Conservation (phyloP, 1,140 invertebrate species). For the Oncopodura yosiiana region DNA sequence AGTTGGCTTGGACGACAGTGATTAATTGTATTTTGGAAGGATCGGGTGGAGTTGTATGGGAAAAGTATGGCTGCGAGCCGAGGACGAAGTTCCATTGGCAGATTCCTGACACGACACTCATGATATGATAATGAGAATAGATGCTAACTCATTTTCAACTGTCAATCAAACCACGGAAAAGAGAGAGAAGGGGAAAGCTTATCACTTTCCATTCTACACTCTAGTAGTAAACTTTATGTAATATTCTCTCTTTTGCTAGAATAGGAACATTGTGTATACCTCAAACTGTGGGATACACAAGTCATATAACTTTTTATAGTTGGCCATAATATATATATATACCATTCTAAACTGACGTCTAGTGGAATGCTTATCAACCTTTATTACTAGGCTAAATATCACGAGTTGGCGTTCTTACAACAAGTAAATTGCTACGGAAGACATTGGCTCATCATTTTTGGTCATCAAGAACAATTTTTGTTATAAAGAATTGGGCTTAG, state of each 20-base stretch:
- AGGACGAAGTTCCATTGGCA: slow-evolving; percentile 32
- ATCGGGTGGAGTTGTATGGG: slow-evolving; percentile 35
- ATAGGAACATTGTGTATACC: background rate
- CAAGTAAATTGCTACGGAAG: background rate
- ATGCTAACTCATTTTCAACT: slow-evolving; percentile 35
- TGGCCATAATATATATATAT: background rate
- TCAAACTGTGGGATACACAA: background rate
- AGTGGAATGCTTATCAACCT: slow-evolving; percentile 28
- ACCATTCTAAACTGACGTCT: slow-evolving; percentile 33
- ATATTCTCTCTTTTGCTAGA: background rate
- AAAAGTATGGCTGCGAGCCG: slow-evolving; percentile 34
- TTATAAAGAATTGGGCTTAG: no score
- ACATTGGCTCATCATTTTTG: slow-evolving; percentile 7
- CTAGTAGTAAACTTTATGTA: slow-evolving; percentile 1
- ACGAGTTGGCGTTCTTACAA: slow-evolving; percentile 34
- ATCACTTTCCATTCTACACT: slow-evolving; percentile 12
- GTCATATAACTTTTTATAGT: no score
- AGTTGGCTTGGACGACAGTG: slow-evolving; percentile 27
- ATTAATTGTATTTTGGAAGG: slow-evolving; percentile 34
- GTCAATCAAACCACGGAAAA: slow-evolving; percentile 34
- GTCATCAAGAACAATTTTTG: no score
- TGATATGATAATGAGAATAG: slow-evolving; percentile 36
- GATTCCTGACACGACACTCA: slow-evolving; percentile 35
- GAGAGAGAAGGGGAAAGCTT: slow-evolving; percentile 5
- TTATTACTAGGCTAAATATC: slow-evolving; percentile 13